Evolutionary conservation across 2,888 invertebrate species (phyloP).

Genomic region (Pilophorus perplexus): DNA sequence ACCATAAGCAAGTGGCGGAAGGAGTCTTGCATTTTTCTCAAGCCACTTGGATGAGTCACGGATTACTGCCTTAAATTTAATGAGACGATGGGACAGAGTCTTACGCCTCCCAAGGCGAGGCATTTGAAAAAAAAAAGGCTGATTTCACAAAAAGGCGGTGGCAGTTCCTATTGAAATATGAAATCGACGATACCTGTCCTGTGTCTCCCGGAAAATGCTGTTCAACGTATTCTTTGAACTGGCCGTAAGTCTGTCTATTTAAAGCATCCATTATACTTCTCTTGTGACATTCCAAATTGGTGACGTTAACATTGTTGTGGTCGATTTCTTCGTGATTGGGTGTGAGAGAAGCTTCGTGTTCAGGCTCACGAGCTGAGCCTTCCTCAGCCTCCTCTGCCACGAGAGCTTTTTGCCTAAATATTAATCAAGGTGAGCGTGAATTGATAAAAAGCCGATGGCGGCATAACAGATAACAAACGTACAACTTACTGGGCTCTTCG

Average conservation of each 20-base stretch:
- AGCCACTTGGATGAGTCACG: too few relatives aligned
- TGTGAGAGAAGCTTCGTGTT: constrained; percentile 53
- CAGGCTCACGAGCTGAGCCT: constrained; percentile 61
- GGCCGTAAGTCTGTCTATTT: constrained; percentile 89
- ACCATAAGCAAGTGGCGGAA: too few relatives aligned
- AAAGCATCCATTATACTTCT: constrained; percentile 92
- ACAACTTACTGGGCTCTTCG: constrained; percentile 54
- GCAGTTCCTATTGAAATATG: too few relatives aligned
- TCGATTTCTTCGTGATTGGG: neutral
- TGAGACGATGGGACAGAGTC: too few relatives aligned
- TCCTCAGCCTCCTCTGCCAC: constrained; percentile 53
- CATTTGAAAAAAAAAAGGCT: too few relatives aligned
- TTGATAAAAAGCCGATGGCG: too few relatives aligned
- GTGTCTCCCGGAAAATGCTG: constrained; percentile 73
- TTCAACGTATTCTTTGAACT: constrained; percentile 88
- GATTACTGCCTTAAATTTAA: too few relatives aligned
- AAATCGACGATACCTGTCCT: constrained; percentile 61
- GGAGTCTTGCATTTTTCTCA: too few relatives aligned
- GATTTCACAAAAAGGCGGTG: too few relatives aligned
- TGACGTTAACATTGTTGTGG: constrained; percentile 19
- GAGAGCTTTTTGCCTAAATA: neutral
- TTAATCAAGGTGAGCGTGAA: too few relatives aligned
- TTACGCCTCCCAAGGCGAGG: too few relatives aligned
- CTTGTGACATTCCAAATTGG: constrained; percentile 56
- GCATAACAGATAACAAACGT: neutral